These are phyloP conservation scores for Drosophila busckii DNA, from an alignment of 1,140 invertebrate genomes.

Conservation along the genomic window DNA sequence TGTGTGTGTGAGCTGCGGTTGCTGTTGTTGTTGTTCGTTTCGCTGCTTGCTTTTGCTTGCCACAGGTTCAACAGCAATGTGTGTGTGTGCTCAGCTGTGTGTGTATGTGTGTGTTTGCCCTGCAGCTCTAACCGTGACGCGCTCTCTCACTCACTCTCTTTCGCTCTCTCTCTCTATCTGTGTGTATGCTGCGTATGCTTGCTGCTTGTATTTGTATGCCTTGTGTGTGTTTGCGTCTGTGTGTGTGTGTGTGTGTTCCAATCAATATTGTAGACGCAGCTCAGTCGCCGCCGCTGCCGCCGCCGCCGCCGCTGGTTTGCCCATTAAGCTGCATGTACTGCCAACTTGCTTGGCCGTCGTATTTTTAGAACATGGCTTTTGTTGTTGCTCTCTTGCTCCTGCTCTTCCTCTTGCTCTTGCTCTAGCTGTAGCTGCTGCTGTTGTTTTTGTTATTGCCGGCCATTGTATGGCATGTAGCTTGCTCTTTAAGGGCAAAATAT, in stretches of 20 bases:
- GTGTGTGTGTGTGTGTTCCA: slow-evolving; percentile 54
- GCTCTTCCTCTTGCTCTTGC: background rate
- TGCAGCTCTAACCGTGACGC: slow-evolving; percentile 55
- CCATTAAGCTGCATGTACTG: slow-evolving; percentile 76
- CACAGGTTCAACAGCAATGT: slow-evolving; percentile 34
- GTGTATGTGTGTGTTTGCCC: slow-evolving; percentile 53
- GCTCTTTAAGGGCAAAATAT: slow-evolving; percentile 69
- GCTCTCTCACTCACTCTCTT: too few relatives aligned
- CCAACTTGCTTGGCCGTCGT: slow-evolving; percentile 72
- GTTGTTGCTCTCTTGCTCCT: slow-evolving; percentile 32
- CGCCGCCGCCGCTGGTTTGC: slow-evolving; percentile 67
- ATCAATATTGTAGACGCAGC: slow-evolving; percentile 76
- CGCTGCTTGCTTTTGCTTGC: slow-evolving; percentile 69
- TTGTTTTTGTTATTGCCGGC: slow-evolving; percentile 19
- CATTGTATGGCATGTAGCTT: slow-evolving; percentile 54
- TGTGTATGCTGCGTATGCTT: background rate
- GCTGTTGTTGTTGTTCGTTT: slow-evolving; percentile 65
- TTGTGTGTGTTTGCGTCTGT: slow-evolving; percentile 22
- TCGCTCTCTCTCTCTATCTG: slow-evolving; percentile 9
- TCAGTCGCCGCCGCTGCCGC: slow-evolving; percentile 64
- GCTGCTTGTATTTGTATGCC: too few relatives aligned
- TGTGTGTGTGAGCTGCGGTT: slow-evolving; percentile 7
- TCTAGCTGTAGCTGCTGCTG: slow-evolving; percentile 19
- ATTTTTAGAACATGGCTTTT: slow-evolving; percentile 69
- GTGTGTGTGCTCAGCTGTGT: slow-evolving; percentile 17